phyloP scores from a whole-genome alignment of 2,113 vertebrate species.

The Sarotherodon lohbergeri region DNA sequence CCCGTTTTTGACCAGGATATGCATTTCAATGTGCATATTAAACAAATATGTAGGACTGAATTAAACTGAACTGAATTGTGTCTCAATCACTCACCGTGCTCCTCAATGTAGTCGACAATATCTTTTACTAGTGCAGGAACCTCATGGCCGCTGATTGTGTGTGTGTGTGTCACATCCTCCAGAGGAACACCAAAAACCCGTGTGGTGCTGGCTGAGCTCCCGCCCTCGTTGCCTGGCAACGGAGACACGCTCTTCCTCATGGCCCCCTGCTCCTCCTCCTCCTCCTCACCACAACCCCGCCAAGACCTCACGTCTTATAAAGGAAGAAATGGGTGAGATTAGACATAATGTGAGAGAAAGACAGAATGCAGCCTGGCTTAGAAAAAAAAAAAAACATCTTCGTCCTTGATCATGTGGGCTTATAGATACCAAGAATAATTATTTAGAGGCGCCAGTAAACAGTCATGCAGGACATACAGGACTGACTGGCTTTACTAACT shows the following conservation, averaged over 20 bases:
- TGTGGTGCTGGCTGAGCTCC: conserved; percentile 78
- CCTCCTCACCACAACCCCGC: conserved; percentile 94
- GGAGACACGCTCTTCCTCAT: conserved; percentile 99
- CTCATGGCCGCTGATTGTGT: conserved; percentile 80
- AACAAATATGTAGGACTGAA: background rate
- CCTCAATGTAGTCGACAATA: conserved; percentile 96
- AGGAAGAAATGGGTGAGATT: background rate
- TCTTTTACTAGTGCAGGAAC: conserved; percentile 94
- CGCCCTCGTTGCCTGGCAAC: conserved; percentile 89
- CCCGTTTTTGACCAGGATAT: background rate
- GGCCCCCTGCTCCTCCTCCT: conserved; percentile 91
- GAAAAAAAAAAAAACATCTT: background rate
- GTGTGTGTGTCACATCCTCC: conserved; percentile 91
- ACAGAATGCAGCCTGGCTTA: background rate
- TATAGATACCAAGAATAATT: background rate
- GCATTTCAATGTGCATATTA: background rate
- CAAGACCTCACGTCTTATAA: conserved; percentile 82
- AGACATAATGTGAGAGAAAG: background rate
- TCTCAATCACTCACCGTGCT: conserved; percentile 82
- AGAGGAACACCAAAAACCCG: conserved; percentile 95
- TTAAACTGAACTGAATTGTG: background rate
- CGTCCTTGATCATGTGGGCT: rapidly evolving
- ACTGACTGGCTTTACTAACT: background rate
- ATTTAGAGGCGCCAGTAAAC: background rate
- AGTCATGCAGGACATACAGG: background rate